Percentiles rank a stretch among this genome's conserved stretches.
These are phyloP conservation scores for Spheniscus humboldti DNA, from an alignment of 2,797 vertebrate species.

Conservation along the genomic window DNA sequence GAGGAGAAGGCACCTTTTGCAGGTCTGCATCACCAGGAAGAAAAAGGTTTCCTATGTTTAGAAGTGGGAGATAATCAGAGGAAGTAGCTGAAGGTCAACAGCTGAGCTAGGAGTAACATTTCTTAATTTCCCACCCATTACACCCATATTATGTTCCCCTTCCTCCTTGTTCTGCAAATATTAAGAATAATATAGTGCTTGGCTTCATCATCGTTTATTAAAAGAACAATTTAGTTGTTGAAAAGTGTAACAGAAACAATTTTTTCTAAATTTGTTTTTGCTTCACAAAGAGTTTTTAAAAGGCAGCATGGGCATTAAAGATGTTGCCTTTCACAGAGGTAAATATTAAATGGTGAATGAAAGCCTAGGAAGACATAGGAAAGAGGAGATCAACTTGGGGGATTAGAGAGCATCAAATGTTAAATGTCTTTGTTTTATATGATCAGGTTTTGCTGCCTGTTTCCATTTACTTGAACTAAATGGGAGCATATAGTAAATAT, in stretches of 20 bases:
- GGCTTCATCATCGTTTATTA: not conserved
- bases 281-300: not conserved
- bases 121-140: not conserved
- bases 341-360: not conserved
- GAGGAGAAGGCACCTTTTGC: not conserved
- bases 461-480: not conserved
- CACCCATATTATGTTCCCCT: not conserved
- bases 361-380: not conserved
- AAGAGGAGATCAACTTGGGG: rapidly evolving
- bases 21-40: not conserved
- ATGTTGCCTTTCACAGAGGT: not conserved
- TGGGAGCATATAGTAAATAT: not conserved
- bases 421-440: not conserved
- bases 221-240: not conserved
- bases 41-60: not conserved
- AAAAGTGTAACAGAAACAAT: not conserved
- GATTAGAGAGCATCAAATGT: not conserved
- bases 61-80: not conserved
- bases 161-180: not conserved
- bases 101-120: not conserved
- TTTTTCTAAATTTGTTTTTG: not conserved
- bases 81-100: not conserved
- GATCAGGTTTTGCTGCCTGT: not conserved
- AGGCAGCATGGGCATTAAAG: not conserved
- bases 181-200: not conserved